Evolutionary conservation across 2,888 invertebrate species (phyloP).

Genomic region (Cantharis flavilabris): DNA sequence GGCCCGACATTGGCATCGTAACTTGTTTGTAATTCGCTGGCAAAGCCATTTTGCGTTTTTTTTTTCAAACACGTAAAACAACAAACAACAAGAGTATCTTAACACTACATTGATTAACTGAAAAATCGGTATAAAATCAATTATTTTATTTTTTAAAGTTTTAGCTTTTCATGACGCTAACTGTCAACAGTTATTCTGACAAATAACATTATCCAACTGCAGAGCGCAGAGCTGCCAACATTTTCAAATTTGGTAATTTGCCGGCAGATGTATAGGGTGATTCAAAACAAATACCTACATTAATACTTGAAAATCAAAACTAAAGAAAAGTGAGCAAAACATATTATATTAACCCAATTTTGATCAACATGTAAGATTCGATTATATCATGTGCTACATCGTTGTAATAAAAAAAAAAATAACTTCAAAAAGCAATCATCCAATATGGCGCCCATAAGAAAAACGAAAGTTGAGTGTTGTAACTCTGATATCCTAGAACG

Average conservation of each 20-base stretch:
- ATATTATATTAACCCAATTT: no score
- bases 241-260: neutral
- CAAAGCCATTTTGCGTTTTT: slow-evolving; percentile 67
- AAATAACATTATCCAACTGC: neutral
- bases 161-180: neutral
- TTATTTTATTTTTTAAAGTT: neutral
- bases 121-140: neutral
- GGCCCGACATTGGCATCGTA: slow-evolving; percentile 74
- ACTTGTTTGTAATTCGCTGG: slow-evolving; percentile 85
- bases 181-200: neutral
- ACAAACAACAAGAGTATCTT: neutral
- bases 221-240: neutral
- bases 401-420: no score
- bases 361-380: no score
- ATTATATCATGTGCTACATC: no score
- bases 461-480: no score
- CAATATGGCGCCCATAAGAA: no score
- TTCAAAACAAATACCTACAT: no score
- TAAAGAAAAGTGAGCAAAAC: no score
- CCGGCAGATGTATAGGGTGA: neutral
- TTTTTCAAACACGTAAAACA: neutral
- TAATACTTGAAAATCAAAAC: no score
- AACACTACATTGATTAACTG: neutral
- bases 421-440: no score
- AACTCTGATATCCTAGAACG: no score